Conservation (phyloP, 2,113 vertebrate genomes). For the Drymodes brunneopygia region DNA sequence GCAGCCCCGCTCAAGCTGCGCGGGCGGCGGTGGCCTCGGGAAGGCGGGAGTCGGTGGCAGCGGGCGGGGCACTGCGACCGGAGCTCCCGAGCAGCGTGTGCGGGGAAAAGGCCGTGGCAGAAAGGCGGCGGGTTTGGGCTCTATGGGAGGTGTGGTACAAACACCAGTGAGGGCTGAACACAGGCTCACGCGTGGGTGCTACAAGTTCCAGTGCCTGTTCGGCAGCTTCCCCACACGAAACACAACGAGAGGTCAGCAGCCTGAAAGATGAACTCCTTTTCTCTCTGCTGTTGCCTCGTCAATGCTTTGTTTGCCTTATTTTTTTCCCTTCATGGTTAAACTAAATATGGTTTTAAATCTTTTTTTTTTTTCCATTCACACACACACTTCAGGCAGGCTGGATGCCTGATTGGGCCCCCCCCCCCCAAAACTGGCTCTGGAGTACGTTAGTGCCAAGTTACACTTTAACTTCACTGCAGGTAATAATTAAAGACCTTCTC, state of each 20-base stretch:
- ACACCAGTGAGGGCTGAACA: background rate
- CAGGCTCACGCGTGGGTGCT: background rate
- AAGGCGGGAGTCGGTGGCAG: too few relatives aligned
- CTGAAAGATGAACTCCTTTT: background rate
- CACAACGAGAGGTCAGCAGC: background rate
- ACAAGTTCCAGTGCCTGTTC: background rate
- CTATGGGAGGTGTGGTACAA: background rate
- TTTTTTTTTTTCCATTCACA: background rate
- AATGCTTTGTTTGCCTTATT: background rate
- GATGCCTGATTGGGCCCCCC: background rate
- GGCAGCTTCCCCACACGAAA: background rate
- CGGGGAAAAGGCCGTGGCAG: background rate
- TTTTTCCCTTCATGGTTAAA: background rate
- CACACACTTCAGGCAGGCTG: background rate
- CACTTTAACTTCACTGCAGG: conserved; percentile 54
- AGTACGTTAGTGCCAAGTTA: conserved; percentile 45
- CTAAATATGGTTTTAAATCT: background rate
- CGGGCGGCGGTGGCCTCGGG: background rate
- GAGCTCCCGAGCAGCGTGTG: background rate
- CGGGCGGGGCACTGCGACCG: background rate
- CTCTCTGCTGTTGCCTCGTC: background rate
- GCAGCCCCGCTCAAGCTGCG: background rate
- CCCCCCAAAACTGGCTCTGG: background rate
- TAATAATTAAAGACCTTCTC: conserved; percentile 64
- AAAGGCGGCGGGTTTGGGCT: background rate